A percentile compares a stretch with the other conserved stretches of the same genome.
Conservation (phyloP, 2,113 vertebrate genomes). For the Acrocephalus arundinaceus region DNA sequence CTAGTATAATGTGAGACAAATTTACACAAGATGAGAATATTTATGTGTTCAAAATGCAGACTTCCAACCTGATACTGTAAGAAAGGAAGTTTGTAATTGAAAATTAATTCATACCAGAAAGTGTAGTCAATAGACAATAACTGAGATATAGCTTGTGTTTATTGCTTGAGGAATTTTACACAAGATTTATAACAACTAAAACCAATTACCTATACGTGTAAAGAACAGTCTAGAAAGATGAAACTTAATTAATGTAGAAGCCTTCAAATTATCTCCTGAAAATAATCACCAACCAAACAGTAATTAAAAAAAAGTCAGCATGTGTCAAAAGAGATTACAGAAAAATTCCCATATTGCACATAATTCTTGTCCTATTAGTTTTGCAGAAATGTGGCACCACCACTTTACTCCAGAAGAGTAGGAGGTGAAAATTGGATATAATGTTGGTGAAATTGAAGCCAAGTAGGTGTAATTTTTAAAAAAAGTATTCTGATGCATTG, state of each 20-base stretch:
- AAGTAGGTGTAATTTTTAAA: rapidly evolving
- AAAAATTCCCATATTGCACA: not conserved
- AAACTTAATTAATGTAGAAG: constrained; percentile 63
- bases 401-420: not conserved
- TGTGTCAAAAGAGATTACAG: not conserved
- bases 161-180: constrained; percentile 60
- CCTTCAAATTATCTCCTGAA: constrained; percentile 47
- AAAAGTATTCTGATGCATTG: not conserved
- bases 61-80: constrained; percentile 24
- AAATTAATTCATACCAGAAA: constrained; percentile 70
- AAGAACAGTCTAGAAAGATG: constrained; percentile 50
- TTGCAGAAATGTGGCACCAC: not conserved
- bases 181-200: constrained; percentile 58
- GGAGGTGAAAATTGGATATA: not conserved
- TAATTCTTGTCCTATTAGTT: not conserved
- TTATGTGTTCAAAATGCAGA: constrained; percentile 46
- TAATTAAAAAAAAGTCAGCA: constrained; percentile 10
- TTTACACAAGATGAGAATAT: constrained; percentile 27
- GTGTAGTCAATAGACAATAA: constrained; percentile 71
- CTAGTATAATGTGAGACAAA: constrained; percentile 27
- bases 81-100: constrained; percentile 55
- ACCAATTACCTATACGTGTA: constrained; percentile 64
- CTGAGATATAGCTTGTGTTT: constrained; percentile 63
- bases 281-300: constrained; percentile 49
- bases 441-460: not conserved